Evolutionary conservation across 2,888 invertebrate genomes (phyloP), one percentile per base, ranked within the genome.

Genomic region (Cephus sareptanus): DNA sequence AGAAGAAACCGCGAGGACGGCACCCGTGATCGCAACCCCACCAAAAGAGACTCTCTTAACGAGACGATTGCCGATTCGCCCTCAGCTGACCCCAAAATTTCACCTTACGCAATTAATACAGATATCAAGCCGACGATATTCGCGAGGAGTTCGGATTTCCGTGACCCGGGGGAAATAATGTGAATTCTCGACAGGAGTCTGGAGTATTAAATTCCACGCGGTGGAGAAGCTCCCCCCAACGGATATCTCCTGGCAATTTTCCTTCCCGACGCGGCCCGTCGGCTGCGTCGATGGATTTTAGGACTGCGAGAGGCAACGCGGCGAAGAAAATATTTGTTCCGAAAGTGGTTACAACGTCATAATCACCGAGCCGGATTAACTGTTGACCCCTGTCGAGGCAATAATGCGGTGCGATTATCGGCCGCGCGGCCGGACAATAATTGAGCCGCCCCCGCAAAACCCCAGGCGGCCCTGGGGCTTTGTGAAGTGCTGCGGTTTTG

Each of bases 401-500:
- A 82, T 86, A 84, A 88, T 86, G 85, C 83, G 81, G 83, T 77
- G 80, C 84, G 85, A 88, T 89, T 87, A 88, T 87, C 87, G 79
- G 79, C 79, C 81, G 82, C 82, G 79, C 81, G 82, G 80, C 81
- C 80, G 83, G 86, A 86, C 87, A 88, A 88, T 89, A 88, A 89
- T 88, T 87, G 88, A 88, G 85, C 88, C 79, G 76, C 83, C 80
- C 79, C 71, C 31, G 3, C 56, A 56, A 56, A 56, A 23, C 56
- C 56, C 56, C 56, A 56, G 56, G 23, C 37, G 1, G 40, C 35
- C 30, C 76, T 13, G 23, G 80, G 75, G 84, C 81, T 83, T 83
- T 81, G 84, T 83, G 83, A 87, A 88, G 87, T 84, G 84, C 77
- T 85, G 88, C 85, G 89, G 88, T 87, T 87, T 88, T 83, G 84